Conservation (phyloP, 2,888 invertebrate genomes). For the Stramonita haemastoma region DNA sequence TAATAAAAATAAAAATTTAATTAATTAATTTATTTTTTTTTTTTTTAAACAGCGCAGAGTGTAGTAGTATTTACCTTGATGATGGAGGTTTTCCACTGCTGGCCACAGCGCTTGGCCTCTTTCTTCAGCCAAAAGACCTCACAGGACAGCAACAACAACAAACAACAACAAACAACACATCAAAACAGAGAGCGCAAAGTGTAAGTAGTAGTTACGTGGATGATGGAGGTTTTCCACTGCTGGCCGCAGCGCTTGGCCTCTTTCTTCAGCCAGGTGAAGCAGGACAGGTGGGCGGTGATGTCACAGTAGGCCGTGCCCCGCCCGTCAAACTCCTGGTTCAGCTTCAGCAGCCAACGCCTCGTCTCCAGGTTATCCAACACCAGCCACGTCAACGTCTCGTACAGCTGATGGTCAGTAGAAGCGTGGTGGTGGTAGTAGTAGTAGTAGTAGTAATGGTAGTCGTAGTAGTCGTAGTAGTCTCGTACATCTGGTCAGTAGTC, state of each 20-base stretch:
- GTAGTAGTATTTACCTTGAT: not conserved
- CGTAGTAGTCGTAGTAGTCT: too few species aligned
- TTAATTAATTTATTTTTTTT: too few species aligned
- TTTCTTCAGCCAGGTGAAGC: slow-evolving; percentile 74
- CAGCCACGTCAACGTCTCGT: slow-evolving; percentile 76
- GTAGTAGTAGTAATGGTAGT: too few species aligned
- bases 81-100: slow-evolving; percentile 70
- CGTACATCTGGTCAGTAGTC: slow-evolving; percentile 77
- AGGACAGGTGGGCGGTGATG: slow-evolving; percentile 70
- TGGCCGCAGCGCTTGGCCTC: slow-evolving; percentile 75
- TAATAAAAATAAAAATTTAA: too few species aligned
- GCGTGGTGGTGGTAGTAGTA: too few species aligned
- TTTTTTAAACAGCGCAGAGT: too few species aligned
- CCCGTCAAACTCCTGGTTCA: slow-evolving; percentile 76
- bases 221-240: slow-evolving; percentile 67
- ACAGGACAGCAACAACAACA: too few species aligned
- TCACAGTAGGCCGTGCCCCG: slow-evolving; percentile 77
- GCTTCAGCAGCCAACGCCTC: slow-evolving; percentile 76
- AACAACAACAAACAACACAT: too few species aligned
- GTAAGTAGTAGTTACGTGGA: not conserved
- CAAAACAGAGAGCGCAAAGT: too few species aligned
- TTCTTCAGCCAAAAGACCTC: slow-evolving; percentile 73
- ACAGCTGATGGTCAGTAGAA: too few species aligned
- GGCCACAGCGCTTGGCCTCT: slow-evolving; percentile 74
- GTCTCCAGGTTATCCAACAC: slow-evolving; percentile 76